Base-by-base conservation (phyloP, 2,797 vertebrate genomes). In the Tokudaia tokunoshimensis region DNA sequence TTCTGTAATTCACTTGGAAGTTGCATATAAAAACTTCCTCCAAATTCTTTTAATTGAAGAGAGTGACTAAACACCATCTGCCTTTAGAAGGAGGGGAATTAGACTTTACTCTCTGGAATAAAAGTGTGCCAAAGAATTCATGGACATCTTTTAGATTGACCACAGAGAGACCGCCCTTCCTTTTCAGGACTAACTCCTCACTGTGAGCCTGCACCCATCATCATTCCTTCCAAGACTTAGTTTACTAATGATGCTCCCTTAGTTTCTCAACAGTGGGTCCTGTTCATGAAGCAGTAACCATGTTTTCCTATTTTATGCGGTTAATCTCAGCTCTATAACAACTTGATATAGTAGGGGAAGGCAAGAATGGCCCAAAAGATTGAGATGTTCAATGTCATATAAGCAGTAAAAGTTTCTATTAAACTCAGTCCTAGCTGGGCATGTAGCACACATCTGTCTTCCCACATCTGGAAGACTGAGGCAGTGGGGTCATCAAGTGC, bases 91-190 rank as follows among this genome's bases (percentile, higher is more conserved):
- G 1, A 82, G 31, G 11, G 63, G 22, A 52, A 61, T 47, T 47
- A 63, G 34, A 9, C 20, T 82, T 14, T 34, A 34, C 34, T 78
- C 31, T 78, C 89, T 57, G 65, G 44, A 92, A 88, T 22, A 44
- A 31, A 57, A 70, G 44, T 3, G 34, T 34, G 80, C 70, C 31
- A 59, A 76, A 76, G 44, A 76, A 37, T 79, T 34, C 44, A 31
- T 93, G 67, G 76, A 26, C 57, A 80, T 83, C 82, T 84, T 94
- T 95, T 61, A 92, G 29, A 80, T 79, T n/a, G 34, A 34, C 2
- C n/a, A 20, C 34, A 81, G 63, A 94, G 31, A 50, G 37, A 50
- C 13, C 17, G 3, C 41, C 37, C 82, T 88, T 83, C 61, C 57
- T 57, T 92, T 95, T 41, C 55, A 44, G 55, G 44, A 10, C 31